Evolutionary conservation across 2,797 vertebrate species (phyloP), one percentile per base, ranked within the genome.

Genomic region (Valencia hispanica): DNA sequence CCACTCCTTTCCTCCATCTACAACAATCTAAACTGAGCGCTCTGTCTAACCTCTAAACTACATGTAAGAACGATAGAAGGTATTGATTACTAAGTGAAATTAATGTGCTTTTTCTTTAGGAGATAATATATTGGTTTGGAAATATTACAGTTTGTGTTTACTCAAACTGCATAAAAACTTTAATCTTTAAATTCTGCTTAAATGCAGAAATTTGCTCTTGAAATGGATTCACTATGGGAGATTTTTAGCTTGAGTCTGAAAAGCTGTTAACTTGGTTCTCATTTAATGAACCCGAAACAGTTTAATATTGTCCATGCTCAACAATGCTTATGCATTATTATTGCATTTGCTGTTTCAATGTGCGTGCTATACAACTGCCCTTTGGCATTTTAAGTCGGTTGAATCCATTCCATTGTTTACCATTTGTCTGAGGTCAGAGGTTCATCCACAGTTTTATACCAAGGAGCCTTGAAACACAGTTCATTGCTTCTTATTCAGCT

Each of bases 371-470:
- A 9, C 47, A 20, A 25, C 51, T 72, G 20, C 17, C 32, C 53
- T 55, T 48, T 15, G 39, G 12, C 34, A 8, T 17, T 32, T 68
- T 0, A 32, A 61, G 45, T 65, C 27, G 43, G 61, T 25, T 57
- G 39, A 48, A 27, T 69, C 25, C 45, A 68, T 68, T 25, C 15
- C 68, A 27, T 59, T 65, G 70, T 75, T 80, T 80, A 27, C 43
- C 69, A 57, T 69, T 74, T 70, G 36, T 73, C 73, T 72, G 55
- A 32, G 20, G 55, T 77, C 72, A 86, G 75, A 80, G 84, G 39
- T 84, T 84, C 74, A 59, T 65, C 69, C 51, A 73, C 71, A 68
- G 55, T n/a, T 39, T 30, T 36, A n/a, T 39, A 57, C 57, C 27
- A 18, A 43, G 25, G 55, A 68, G 63, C 39, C 69, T 1, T 18